phyloP scores from a whole-genome alignment of 2,113 vertebrate species.

The Lepisosteus osseus region DNA sequence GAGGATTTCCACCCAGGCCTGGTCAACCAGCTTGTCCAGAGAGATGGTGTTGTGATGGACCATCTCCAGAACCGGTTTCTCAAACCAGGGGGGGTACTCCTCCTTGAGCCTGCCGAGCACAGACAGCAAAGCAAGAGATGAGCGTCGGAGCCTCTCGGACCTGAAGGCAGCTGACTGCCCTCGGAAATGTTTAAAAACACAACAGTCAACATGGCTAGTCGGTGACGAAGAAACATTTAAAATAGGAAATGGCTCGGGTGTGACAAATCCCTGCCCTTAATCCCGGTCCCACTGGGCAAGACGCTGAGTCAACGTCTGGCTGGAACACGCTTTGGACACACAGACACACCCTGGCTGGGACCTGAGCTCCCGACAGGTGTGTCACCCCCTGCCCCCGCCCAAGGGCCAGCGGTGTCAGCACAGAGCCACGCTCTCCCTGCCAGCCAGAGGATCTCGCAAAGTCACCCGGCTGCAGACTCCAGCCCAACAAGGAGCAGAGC shows the following conservation, averaged over 20 bases:
- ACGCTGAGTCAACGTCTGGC: background rate
- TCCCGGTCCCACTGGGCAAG: too few species aligned
- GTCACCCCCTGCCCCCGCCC: too few species aligned
- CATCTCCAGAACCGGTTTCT: slow-evolving; percentile 91
- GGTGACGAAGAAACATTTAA: too few species aligned
- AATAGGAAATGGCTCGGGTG: too few species aligned
- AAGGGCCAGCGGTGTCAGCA: too few species aligned
- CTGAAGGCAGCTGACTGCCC: slow-evolving; percentile 26
- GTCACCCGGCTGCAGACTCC: too few species aligned
- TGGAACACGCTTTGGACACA: background rate
- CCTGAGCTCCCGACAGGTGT: background rate
- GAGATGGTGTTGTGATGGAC: slow-evolving; percentile 97
- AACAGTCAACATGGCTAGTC: too few species aligned
- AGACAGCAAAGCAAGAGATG: background rate
- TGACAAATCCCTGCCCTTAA: too few species aligned
- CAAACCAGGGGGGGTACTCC: slow-evolving; percentile 94
- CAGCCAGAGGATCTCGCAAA: too few species aligned
- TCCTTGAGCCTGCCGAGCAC: slow-evolving; percentile 79
- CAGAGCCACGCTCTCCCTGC: too few species aligned
- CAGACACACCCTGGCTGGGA: too few species aligned
- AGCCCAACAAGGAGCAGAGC: too few species aligned
- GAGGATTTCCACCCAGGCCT: slow-evolving; percentile 93
- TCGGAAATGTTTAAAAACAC: slow-evolving; percentile 29
- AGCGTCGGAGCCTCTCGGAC: slow-evolving; percentile 29
- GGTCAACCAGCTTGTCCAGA: slow-evolving; percentile 91